Conservation (phyloP, 1,140 invertebrate genomes). For the Whitmania pigra region DNA sequence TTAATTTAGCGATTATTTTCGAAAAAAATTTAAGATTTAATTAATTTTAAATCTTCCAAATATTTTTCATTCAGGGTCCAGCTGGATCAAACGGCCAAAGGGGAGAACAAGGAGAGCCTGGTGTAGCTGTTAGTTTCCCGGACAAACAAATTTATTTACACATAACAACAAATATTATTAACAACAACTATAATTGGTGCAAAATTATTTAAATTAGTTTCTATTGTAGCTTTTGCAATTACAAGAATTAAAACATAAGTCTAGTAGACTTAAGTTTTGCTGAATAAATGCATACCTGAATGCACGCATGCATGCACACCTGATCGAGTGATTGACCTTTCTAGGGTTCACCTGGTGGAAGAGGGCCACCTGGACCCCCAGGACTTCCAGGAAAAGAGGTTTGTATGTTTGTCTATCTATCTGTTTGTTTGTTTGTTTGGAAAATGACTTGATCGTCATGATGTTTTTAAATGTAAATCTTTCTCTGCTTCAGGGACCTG, state of each 20-base stretch:
- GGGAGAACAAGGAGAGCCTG: slow-evolving; percentile 2
- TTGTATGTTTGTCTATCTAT: too few relatives aligned
- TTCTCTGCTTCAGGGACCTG: background rate
- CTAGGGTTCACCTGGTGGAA: background rate
- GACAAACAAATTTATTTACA: background rate
- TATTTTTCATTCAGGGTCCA: background rate
- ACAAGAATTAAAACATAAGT: too few relatives aligned
- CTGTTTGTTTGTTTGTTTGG: too few relatives aligned
- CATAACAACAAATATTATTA: background rate
- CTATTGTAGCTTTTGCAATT: background rate
- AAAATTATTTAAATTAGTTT: background rate
- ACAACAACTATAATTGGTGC: too few relatives aligned
- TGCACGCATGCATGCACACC: too few relatives aligned
- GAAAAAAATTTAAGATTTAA: too few relatives aligned
- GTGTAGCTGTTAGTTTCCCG: background rate
- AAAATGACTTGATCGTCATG: too few relatives aligned
- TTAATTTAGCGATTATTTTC: too few relatives aligned
- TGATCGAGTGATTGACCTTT: background rate
- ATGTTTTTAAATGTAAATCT: background rate
- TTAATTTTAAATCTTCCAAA: too few relatives aligned
- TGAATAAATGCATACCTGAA: background rate
- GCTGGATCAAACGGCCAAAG: background rate
- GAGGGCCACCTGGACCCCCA: slow-evolving; percentile 14
- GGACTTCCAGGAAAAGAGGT: slow-evolving; percentile 11
- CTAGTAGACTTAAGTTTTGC: too few relatives aligned